These are phyloP conservation scores for Abrostola tripartita DNA, from an alignment of 2,888 invertebrate species.

Conservation along the genomic window DNA sequence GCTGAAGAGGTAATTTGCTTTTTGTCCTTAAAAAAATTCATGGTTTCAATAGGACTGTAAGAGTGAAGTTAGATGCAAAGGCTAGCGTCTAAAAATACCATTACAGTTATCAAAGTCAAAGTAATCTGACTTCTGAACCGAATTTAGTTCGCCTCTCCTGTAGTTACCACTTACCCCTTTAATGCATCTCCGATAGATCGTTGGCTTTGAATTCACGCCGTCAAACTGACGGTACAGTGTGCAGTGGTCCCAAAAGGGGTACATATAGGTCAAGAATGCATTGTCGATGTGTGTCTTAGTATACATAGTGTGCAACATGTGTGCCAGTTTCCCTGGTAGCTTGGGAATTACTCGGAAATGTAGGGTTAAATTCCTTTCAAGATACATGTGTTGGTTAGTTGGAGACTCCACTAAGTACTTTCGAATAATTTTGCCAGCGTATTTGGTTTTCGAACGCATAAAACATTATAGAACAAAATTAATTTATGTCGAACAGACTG, in stretches of 20 bases:
- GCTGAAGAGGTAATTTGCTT: too few relatives aligned
- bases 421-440: not conserved
- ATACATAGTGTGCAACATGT: not conserved
- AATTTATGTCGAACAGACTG: constrained; percentile 6
- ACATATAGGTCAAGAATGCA: constrained; percentile 37
- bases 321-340: not conserved
- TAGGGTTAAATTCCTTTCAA: constrained; percentile 1
- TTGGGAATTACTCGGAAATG: not conserved
- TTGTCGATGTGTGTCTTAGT: constrained; percentile 11
- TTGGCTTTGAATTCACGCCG: constrained; percentile 21
- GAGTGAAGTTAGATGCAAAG: not conserved
- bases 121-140: not conserved
- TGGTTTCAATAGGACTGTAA: not conserved
- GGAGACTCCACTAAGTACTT: not conserved
- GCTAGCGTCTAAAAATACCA: not conserved
- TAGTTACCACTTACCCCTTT: not conserved
- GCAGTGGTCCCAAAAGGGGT: not conserved
- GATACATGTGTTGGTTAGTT: not conserved
- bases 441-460: not conserved
- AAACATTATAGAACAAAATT: constrained; percentile 5
- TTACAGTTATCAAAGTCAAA: too few relatives aligned
- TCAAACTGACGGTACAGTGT: constrained; percentile 7
- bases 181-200: constrained; percentile 15
- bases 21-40: too few relatives aligned
- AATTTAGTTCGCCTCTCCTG: constrained; percentile 1